phyloP scores from a whole-genome alignment of 2,113 vertebrate species.

The Chascanopsetta lugubris region DNA sequence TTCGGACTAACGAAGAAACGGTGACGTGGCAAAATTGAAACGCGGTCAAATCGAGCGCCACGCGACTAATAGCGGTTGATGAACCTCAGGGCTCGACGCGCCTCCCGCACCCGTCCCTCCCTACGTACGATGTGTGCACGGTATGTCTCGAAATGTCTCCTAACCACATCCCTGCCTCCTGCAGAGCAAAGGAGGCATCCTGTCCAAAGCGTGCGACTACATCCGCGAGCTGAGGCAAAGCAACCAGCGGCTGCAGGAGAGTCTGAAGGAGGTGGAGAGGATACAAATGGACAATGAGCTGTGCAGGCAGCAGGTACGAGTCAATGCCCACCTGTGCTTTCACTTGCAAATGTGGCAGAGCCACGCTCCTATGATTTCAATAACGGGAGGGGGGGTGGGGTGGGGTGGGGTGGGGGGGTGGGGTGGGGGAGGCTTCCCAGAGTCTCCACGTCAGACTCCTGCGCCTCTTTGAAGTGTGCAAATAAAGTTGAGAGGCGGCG shows the following conservation, averaged over 20 bases:
- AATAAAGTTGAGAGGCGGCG: constrained; percentile 25
- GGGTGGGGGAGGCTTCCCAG: too few relatives aligned
- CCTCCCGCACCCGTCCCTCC: too few relatives aligned
- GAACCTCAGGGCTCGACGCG: too few relatives aligned
- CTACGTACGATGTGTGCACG: too few relatives aligned
- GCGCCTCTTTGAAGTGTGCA: constrained; percentile 48
- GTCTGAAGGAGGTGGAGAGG: constrained; percentile 87
- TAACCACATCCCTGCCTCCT: constrained; percentile 13
- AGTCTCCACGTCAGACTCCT: too few relatives aligned
- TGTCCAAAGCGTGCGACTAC: constrained; percentile 93
- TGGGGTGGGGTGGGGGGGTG: too few relatives aligned
- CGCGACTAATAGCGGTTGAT: too few relatives aligned
- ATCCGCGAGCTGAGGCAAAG: constrained; percentile 89
- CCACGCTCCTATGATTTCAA: constrained; percentile 23
- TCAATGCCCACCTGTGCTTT: not conserved
- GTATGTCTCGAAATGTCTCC: too few relatives aligned
- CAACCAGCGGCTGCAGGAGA: constrained; percentile 89
- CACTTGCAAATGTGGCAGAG: constrained; percentile 23
- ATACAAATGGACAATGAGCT: constrained; percentile 91
- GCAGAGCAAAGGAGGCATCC: constrained; percentile 93
- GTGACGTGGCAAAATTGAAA: too few relatives aligned
- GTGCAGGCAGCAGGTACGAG: constrained; percentile 87
- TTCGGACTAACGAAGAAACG: too few relatives aligned
- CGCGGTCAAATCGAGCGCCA: too few relatives aligned
- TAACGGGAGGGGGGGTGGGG: constrained; percentile 35